Base-by-base conservation (phyloP, 2,888 invertebrate genomes). In the Platycheirus albimanus region DNA sequence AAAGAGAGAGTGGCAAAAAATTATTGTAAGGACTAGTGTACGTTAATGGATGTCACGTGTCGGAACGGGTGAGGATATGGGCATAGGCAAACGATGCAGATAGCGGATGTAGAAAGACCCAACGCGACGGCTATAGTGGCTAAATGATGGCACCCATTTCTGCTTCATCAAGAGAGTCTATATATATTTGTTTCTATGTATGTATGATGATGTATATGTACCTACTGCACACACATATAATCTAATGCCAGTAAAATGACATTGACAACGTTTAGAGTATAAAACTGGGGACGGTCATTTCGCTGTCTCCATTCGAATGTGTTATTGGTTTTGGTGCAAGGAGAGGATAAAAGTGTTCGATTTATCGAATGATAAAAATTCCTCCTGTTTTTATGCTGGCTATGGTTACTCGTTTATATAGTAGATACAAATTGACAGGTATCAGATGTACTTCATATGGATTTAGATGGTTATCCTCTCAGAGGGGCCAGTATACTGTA, bases 1-100 rank as follows among this genome's bases (percentile, higher is more conserved):
- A 79, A 63, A 79, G 63, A 61, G 63, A 79, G 61, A 79, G 78
- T 78, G 64, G 15, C 72, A 69, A 79, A 63, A 28, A 56, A 49
- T 51, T 30, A 67, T 63, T 79, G 54, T 63, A 56, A 54, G 61
- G 54, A 63, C 67, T 51, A 47, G 54, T 79, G 67, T 49, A 74
- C 67, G 54, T 74, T 79, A 79, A 79, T 79, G 79, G 79, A 79
- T 72, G 72, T 74, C 67, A 79, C 79, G 72, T 79, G 67, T 51
- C 52, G 19, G 52, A 52, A 20, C 28, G 17, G 19, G 49, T 51
- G 19, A 52, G 43, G 19, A 8, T 15, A 24, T 51, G 19, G 45
- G 43, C 15, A 8, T 15, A 24, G 67, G 13, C 54, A 54, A 54
- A 54, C 47, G 43, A 52, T 66, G 17, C n/a, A 28, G 28, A 17